Evolutionary conservation across 2,888 invertebrate species (phyloP).

Genomic region (Gymnocheta viridis): DNA sequence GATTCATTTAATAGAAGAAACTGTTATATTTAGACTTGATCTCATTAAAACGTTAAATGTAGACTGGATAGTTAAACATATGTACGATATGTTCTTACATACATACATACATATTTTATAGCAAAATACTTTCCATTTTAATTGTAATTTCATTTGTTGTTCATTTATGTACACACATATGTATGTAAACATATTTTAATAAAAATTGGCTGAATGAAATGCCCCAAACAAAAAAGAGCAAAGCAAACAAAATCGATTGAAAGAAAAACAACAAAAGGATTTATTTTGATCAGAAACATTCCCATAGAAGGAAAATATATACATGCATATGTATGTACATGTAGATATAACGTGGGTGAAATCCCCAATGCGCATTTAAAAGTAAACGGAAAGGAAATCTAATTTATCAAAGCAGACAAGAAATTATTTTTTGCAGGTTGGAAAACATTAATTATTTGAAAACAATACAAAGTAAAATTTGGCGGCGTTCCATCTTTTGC

Average conservation of each 20-base stretch:
- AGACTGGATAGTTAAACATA: too few relatives aligned
- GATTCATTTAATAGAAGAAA: not conserved
- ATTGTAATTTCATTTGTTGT: slow-evolving; percentile 5
- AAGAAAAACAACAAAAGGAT: slow-evolving; percentile 30
- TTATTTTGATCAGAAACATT: slow-evolving; percentile 13
- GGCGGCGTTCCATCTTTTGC: not conserved
- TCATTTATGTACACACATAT: not conserved
- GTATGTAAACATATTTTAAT: not conserved
- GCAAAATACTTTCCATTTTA: slow-evolving; percentile 8
- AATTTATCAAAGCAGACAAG: not conserved
- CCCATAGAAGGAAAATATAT: slow-evolving; percentile 26
- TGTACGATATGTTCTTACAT: too few relatives aligned
- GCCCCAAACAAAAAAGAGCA: not conserved
- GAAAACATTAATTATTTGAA: not conserved
- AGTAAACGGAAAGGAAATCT: not conserved
- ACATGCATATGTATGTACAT: not conserved
- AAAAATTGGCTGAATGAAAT: not conserved
- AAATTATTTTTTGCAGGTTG: not conserved
- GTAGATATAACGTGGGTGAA: not conserved
- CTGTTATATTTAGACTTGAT: slow-evolving; percentile 26
- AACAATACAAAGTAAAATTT: not conserved
- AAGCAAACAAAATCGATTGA: slow-evolving; percentile 16
- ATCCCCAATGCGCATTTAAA: slow-evolving; percentile 11
- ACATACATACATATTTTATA: slow-evolving; percentile 9
- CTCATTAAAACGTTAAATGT: slow-evolving; percentile 15